Percentiles rank a stretch among this genome's conserved stretches.
Conservation (phyloP, 2,113 vertebrate genomes). For the Campylomormyrus tamandua region DNA sequence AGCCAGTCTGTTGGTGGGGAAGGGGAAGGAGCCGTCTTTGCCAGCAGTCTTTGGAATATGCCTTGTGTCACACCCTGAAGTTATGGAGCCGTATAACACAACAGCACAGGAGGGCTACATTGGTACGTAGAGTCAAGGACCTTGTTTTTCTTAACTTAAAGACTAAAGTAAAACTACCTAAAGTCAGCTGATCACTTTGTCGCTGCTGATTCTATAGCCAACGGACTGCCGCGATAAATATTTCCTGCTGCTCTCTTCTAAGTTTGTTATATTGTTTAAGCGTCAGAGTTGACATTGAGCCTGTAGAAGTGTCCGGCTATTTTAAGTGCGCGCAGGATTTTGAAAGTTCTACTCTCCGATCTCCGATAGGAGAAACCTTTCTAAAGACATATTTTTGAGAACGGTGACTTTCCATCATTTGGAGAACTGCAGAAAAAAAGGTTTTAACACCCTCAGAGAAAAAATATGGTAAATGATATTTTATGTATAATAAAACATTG, state of each 20-base stretch:
- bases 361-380: background rate
- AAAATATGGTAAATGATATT: background rate
- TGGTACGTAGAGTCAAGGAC: slow-evolving; percentile 56
- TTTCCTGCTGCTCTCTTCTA: background rate
- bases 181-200: background rate
- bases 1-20: background rate
- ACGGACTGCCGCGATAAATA: background rate
- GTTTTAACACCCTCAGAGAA: background rate
- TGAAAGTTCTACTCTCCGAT: background rate
- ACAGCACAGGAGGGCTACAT: slow-evolving; percentile 60
- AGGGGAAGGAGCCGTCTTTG: slow-evolving; percentile 47
- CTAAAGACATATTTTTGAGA: background rate
- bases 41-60: slow-evolving; percentile 33
- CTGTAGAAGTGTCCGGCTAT: background rate
- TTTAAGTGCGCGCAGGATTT: background rate
- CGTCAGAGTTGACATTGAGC: background rate
- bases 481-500: background rate
- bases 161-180: background rate
- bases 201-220: background rate
- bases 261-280: background rate
- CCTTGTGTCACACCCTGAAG: slow-evolving; percentile 45
- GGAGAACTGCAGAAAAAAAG: background rate
- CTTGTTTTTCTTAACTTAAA: background rate
- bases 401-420: background rate
- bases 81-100: slow-evolving; percentile 64